phyloP scores from a whole-genome alignment of 2,113 vertebrate species.

The Tichodroma muraria region DNA sequence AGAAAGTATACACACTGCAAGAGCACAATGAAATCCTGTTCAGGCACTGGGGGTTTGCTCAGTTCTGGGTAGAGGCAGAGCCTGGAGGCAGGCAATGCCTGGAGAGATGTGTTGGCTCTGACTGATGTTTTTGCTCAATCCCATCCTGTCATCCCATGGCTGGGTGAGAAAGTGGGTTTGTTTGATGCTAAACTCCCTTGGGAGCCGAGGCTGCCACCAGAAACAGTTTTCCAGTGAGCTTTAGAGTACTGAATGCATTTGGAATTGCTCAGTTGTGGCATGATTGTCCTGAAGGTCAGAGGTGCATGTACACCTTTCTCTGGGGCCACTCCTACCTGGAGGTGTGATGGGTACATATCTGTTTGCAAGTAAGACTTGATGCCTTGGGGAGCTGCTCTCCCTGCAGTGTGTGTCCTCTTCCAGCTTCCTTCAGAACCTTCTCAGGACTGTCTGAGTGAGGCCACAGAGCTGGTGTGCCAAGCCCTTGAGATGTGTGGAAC shows the following conservation, averaged over 20 bases:
- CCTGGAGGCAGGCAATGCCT: background rate
- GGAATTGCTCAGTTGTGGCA: background rate
- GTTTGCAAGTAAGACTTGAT: background rate
- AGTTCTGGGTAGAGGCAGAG: background rate
- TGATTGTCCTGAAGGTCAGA: background rate
- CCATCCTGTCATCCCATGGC: background rate
- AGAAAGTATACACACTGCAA: background rate
- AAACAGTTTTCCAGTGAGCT: background rate
- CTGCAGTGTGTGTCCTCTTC: background rate
- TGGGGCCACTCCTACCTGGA: background rate
- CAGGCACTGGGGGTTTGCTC: background rate
- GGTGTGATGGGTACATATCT: rapidly evolving
- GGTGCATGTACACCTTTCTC: background rate
- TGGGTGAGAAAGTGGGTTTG: background rate
- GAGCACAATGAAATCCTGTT: background rate
- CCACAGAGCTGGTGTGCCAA: background rate
- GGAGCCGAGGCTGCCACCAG: background rate
- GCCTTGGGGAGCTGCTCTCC: background rate
- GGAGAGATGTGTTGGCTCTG: background rate
- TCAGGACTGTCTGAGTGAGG: background rate
- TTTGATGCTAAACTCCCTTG: background rate
- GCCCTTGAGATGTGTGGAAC: background rate
- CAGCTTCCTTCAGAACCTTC: background rate
- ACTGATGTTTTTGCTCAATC: background rate
- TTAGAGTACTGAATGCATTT: background rate